Evolutionary conservation across 2,888 invertebrate species (phyloP).

Genomic region (Parnassius orleans): DNA sequence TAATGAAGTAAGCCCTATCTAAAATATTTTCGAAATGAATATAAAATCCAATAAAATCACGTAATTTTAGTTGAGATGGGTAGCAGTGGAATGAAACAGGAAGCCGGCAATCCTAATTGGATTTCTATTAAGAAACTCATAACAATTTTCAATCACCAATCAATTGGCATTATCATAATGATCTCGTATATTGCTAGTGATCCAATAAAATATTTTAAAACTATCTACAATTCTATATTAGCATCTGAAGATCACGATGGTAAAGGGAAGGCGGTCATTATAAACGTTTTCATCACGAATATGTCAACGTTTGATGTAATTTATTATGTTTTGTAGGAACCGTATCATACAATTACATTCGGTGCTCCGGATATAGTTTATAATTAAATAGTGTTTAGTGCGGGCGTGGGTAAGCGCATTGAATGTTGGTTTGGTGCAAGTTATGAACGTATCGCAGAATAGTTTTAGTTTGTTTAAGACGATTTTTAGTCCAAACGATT

Average conservation of each 20-base stretch:
- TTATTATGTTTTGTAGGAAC: constrained; percentile 28
- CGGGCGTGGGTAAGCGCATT: constrained; percentile 31
- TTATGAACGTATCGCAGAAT: constrained; percentile 8
- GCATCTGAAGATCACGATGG: neutral
- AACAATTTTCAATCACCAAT: constrained; percentile 8
- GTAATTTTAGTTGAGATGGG: constrained; percentile 9
- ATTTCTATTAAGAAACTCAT: constrained; percentile 4
- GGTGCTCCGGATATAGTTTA: constrained; percentile 34
- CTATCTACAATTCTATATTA: constrained; percentile 2
- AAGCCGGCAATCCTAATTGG: neutral
- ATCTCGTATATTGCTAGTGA: neutral
- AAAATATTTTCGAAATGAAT: constrained; percentile 6
- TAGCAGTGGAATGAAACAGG: neutral
- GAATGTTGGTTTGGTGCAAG: constrained; percentile 9
- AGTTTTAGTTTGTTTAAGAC: too few relatives aligned
- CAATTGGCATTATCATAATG: constrained; percentile 4
- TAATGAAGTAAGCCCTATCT: constrained; percentile 6
- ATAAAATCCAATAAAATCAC: constrained; percentile 2
- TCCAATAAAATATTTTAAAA: constrained; percentile 7
- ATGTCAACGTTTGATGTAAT: constrained; percentile 26
- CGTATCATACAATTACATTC: constrained; percentile 31
- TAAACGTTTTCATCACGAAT: constrained; percentile 27
- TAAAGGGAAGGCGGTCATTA: constrained; percentile 17
- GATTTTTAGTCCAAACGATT: too few relatives aligned
- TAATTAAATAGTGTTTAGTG: constrained; percentile 50